Conservation (phyloP, 2,797 vertebrate species). For the Parauchenoglanis ngamensis region DNA sequence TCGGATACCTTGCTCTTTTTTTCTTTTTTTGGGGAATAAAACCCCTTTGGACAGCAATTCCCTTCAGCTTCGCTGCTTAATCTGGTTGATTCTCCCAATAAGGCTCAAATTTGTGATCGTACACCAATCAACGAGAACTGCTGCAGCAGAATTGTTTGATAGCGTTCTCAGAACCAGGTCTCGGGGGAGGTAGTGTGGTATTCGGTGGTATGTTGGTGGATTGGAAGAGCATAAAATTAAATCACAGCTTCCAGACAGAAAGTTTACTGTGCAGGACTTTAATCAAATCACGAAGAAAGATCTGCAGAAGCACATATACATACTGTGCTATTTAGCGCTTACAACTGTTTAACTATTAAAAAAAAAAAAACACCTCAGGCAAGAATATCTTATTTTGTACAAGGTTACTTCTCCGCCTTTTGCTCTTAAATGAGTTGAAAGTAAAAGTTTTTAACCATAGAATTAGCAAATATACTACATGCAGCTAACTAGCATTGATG, state of each 20-base stretch:
- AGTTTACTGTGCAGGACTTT: conserved; percentile 16
- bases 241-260: conserved; percentile 19
- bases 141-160: conserved; percentile 50
- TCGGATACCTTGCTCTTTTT: conserved; percentile 36
- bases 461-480: background rate
- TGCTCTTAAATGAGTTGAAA: background rate
- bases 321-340: background rate
- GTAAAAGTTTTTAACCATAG: background rate
- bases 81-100: conserved; percentile 59
- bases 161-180: conserved; percentile 42
- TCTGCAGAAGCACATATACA: background rate
- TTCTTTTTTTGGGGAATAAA: conserved; percentile 19
- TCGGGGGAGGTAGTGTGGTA: conserved; percentile 7
- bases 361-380: background rate
- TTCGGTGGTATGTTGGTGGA: conserved; percentile 16
- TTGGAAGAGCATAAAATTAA: conserved; percentile 18
- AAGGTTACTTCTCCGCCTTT: background rate
- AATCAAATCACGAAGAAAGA: conserved; percentile 20
- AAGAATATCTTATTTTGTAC: background rate
- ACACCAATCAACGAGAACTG: conserved; percentile 43
- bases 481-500: background rate
- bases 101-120: conserved; percentile 47
- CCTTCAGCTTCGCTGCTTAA: conserved; percentile 55
- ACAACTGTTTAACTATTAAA: background rate
- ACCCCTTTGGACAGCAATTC: conserved; percentile 41